These are phyloP conservation scores for Petroica traversi DNA, from an alignment of 2,113 vertebrate species.

Conservation along the genomic window DNA sequence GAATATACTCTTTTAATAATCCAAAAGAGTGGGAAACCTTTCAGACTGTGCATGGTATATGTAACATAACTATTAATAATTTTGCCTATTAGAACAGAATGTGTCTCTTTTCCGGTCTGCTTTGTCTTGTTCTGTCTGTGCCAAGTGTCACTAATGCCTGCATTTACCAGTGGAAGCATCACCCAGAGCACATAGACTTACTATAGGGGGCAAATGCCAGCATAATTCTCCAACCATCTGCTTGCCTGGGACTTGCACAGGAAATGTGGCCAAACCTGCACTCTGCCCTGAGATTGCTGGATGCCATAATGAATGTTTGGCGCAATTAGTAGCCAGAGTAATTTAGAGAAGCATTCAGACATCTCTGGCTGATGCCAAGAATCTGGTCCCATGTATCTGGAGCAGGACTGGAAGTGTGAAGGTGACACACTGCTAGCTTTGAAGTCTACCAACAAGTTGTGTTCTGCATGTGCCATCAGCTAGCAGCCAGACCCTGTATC, in stretches of 20 bases:
- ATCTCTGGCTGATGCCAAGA: not conserved
- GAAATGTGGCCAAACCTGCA: not conserved
- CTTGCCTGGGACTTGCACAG: not conserved
- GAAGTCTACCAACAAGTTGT: not conserved
- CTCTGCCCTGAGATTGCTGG: not conserved
- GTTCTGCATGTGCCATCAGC: not conserved
- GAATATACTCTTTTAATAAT: not conserved
- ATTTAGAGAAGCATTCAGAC: conserved; percentile 1
- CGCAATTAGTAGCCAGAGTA: not conserved
- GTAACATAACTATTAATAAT: not conserved
- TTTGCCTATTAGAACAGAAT: not conserved
- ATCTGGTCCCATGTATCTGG: not conserved
- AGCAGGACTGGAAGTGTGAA: not conserved
- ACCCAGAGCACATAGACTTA: not conserved
- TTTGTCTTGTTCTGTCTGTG: not conserved
- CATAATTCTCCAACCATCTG: conserved; percentile 4
- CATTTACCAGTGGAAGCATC: not conserved
- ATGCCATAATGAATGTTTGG: not conserved
- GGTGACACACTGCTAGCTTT: not conserved
- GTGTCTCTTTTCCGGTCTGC: not conserved
- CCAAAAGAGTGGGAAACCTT: not conserved
- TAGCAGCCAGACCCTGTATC: not conserved
- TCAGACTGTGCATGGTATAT: not conserved
- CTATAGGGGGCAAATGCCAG: not conserved
- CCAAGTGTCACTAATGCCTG: not conserved